phyloP scores from a whole-genome alignment of 92 coral and sea anemone species.

The Epizoanthus scotinus region DNA sequence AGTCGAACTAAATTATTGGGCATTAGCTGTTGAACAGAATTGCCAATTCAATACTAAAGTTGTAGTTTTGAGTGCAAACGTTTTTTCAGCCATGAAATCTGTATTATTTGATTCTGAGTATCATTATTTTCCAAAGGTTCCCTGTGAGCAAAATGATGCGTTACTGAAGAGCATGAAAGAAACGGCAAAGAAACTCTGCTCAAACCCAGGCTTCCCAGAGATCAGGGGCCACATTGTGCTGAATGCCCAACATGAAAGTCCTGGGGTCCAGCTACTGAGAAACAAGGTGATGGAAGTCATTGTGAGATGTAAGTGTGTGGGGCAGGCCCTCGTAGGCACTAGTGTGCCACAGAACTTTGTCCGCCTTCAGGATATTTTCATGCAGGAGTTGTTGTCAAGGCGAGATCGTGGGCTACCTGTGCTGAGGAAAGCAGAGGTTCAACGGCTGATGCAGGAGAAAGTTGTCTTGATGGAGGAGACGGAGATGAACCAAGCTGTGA shows the following conservation, averaged over 20 bases:
- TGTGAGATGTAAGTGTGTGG: constrained; percentile 77
- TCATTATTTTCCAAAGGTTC: constrained; percentile 5
- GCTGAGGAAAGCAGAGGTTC: constrained; percentile 52
- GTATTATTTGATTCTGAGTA: background rate
- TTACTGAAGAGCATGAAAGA: constrained; percentile 63
- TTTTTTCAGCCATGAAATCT: too few species aligned
- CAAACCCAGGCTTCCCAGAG: constrained; percentile 86
- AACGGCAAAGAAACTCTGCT: constrained; percentile 64
- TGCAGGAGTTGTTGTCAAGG: constrained; percentile 28
- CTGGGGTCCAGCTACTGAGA: constrained; percentile 72
- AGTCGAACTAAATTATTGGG: too few species aligned
- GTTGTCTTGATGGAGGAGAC: constrained; percentile 64
- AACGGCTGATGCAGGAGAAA: constrained; percentile 70
- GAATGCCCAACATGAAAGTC: constrained; percentile 71
- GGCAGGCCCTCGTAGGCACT: constrained; percentile 72
- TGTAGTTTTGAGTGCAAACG: too few species aligned
- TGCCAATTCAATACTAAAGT: too few species aligned
- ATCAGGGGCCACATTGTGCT: constrained; percentile 81
- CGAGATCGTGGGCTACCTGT: constrained; percentile 45
- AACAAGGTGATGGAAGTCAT: constrained; percentile 72
- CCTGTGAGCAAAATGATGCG: constrained; percentile 27
- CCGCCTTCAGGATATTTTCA: constrained; percentile 66
- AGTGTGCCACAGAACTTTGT: constrained; percentile 83
- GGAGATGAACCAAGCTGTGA: constrained; percentile 89
- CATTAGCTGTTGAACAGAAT: too few species aligned